Base-by-base conservation (phyloP, 1,140 invertebrate species). In the Drosophila sp. region DNA sequence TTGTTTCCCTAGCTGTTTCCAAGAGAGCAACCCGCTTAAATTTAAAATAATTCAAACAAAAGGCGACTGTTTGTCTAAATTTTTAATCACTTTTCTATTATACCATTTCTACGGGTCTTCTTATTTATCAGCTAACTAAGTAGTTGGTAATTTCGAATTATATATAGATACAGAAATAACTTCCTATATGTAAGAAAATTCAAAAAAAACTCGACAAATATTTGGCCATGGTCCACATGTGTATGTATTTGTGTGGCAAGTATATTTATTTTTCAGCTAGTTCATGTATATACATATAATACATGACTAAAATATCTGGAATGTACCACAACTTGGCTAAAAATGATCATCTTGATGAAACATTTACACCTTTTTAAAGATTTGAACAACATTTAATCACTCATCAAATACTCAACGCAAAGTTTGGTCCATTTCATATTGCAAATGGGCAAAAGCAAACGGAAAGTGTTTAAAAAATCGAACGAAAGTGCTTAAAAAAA, bases 241-340 rank as follows among this genome's bases (percentile, higher is more conserved):
- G 17, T 35, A 5, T 38, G 3, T 10, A 8, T 50, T 50, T 27
- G 44, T 25, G 3, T 50, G 25, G 44, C 23, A 50, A 27, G 23
- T 1, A 50, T 27, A 50, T 50, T 10, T 75, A 74, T 60, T 54
- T 61, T 40, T 75, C 23, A 44, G 40, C 56, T 58, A 47, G 25
- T 58, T 32, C 62, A 40, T 47, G 63, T 55, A 73, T 40, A 57
- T 63, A 55, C 30, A 27, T n/a, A 60, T 75, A 61, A 58, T 57
- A 50, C 44, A 50, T 50, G 44, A 8, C 44, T 50, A 1, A 50
- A 27, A 10, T 27, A 50, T 27, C 44, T 50, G 7, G 25, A 50
- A 50, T 44, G n/a, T 44, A 6, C 41, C 17, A 17, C 41, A 44
- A 50, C 2, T 47, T 50, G 44, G 23, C 6, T 10, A 50, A 50